Conservation (phyloP, 2,888 invertebrate genomes). For the Esperia sulphurella region DNA sequence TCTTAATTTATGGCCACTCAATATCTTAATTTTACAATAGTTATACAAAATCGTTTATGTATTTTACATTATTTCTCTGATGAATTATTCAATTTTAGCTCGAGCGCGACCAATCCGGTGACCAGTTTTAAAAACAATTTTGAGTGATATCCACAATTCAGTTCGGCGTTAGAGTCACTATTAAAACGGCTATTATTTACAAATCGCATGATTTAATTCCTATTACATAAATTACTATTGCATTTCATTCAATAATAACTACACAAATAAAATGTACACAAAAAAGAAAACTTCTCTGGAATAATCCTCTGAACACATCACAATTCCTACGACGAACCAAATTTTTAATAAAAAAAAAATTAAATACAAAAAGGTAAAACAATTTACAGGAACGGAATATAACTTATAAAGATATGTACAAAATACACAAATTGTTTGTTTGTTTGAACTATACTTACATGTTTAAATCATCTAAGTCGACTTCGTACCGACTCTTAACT, state of each 20-base stretch:
- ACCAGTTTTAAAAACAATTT: conserved; percentile 33
- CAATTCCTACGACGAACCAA: conserved; percentile 67
- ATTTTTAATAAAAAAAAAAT: conserved; percentile 42
- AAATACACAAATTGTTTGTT: conserved; percentile 67
- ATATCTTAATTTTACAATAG: conserved; percentile 66
- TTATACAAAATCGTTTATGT: conserved; percentile 47
- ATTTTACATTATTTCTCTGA: conserved; percentile 30
- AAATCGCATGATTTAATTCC: conserved; percentile 56
- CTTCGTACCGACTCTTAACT: conserved; percentile 57
- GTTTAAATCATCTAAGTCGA: conserved; percentile 60
- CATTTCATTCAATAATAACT: conserved; percentile 70
- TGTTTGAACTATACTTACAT: conserved; percentile 63
- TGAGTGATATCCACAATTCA: conserved; percentile 18
- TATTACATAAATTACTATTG: conserved; percentile 79
- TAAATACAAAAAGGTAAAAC: conserved; percentile 38
- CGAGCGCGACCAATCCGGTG: conserved; percentile 41
- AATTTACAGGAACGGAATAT: conserved; percentile 75
- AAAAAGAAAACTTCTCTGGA: conserved; percentile 40
- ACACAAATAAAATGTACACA: conserved; percentile 73
- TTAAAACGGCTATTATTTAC: conserved; percentile 68
- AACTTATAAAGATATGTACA: conserved; percentile 73
- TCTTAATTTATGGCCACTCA: conserved; percentile 70
- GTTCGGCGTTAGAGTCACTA: conserved; percentile 32
- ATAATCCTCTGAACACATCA: conserved; percentile 67
- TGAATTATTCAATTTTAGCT: conserved; percentile 28